These are phyloP conservation scores for Aphelinus atriplicis DNA, from an alignment of 1,140 invertebrate species.

Conservation along the genomic window DNA sequence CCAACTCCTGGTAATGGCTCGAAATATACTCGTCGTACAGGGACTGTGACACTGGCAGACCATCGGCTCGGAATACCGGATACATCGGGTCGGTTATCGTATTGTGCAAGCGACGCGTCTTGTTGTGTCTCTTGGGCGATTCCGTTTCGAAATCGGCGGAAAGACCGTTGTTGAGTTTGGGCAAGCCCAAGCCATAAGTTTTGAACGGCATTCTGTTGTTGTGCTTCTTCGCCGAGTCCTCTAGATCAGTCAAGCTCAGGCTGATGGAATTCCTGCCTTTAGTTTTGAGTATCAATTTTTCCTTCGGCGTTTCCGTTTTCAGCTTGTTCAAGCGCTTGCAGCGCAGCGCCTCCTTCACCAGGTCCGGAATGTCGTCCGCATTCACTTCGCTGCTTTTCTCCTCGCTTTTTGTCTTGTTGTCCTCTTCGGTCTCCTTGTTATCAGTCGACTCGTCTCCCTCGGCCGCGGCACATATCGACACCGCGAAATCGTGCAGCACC, in stretches of 20 bases:
- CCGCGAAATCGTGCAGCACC: slow-evolving; percentile 74
- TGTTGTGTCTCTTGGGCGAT: slow-evolving; percentile 25
- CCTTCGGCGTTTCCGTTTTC: slow-evolving; percentile 44
- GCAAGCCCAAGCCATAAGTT: slow-evolving; percentile 61
- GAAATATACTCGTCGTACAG: slow-evolving; percentile 76
- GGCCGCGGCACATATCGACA: slow-evolving; percentile 75
- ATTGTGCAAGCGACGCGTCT: slow-evolving; percentile 61
- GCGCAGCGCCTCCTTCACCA: slow-evolving; percentile 62
- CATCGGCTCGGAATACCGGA: slow-evolving; percentile 79
- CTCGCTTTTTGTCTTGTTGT: slow-evolving; percentile 4
- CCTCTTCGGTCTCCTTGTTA: slow-evolving; percentile 38
- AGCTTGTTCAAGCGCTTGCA: slow-evolving; percentile 63
- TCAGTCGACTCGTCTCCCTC: slow-evolving; percentile 63
- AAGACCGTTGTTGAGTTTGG: slow-evolving; percentile 56
- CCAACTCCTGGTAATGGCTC: slow-evolving; percentile 53
- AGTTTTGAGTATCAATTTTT: slow-evolving; percentile 42
- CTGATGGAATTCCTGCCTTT: slow-evolving; percentile 59
- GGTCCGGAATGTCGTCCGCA: slow-evolving; percentile 61
- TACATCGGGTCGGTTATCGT: slow-evolving; percentile 82
- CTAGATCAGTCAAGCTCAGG: slow-evolving; percentile 60
- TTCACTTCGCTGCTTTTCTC: slow-evolving; percentile 26
- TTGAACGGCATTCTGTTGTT: slow-evolving; percentile 52
- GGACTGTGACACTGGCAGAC: slow-evolving; percentile 75
- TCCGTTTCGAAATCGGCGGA: slow-evolving; percentile 57
- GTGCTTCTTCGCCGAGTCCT: slow-evolving; percentile 45